phyloP scores from a whole-genome alignment of 2,113 vertebrate genomes.

The Jaculus jaculus region DNA sequence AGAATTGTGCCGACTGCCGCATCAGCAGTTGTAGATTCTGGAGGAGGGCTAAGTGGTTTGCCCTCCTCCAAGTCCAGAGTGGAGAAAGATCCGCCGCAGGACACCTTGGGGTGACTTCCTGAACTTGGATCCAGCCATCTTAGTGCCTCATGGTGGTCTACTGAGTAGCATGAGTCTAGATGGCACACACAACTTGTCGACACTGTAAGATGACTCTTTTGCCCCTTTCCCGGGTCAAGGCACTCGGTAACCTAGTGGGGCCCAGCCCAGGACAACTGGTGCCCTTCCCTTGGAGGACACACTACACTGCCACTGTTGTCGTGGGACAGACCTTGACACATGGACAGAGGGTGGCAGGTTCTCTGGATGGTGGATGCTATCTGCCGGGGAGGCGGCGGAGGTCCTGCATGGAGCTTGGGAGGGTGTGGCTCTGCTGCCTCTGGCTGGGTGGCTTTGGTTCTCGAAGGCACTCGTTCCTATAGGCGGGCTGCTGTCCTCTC shows the following conservation, averaged over 20 bases:
- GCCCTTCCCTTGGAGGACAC: neutral
- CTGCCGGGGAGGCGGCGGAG: rapidly evolving
- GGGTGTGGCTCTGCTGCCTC: rapidly evolving
- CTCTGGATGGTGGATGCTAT: neutral
- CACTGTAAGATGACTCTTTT: neutral
- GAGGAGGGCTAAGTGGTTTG: neutral
- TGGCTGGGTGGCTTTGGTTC: neutral
- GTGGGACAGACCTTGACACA: neutral
- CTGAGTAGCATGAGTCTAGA: neutral
- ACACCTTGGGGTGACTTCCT: neutral
- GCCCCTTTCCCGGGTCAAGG: neutral
- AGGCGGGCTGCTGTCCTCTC: neutral
- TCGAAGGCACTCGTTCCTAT: rapidly evolving
- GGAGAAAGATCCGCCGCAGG: too few species aligned
- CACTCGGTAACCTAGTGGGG: rapidly evolving
- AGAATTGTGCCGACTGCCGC: rapidly evolving
- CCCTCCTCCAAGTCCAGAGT: neutral
- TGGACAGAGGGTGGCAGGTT: rapidly evolving
- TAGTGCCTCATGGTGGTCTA: neutral
- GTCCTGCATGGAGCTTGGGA: rapidly evolving
- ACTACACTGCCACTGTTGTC: neutral
- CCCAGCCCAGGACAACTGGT: neutral
- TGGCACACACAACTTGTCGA: neutral
- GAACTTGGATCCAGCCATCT: neutral
- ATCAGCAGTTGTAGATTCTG: neutral